Base-by-base conservation (phyloP, 2,888 invertebrate species). In the Caenorhabditis plicata region DNA sequence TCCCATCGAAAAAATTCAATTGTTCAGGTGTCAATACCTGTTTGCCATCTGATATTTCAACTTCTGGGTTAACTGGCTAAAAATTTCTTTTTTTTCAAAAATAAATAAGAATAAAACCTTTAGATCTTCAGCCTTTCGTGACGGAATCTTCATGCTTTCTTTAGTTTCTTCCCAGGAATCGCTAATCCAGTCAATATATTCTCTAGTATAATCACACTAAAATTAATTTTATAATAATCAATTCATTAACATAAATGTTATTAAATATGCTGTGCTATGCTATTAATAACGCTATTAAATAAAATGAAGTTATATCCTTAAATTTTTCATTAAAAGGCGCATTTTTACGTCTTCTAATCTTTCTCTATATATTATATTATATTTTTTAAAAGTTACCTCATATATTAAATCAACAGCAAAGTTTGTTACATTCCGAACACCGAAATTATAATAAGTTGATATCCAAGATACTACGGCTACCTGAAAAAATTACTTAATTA, bases 1-100 rank as follows among this genome's bases (percentile, higher is more conserved):
- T 68, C 39, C 78, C 78, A 57, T 78, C 79, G 45, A 79, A 79
- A 5, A 78, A 68, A 7, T 68, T 55, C 22, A 78, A 54, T 52
- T 78, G 79, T 43, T 78, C 79, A 3, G 57, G 51, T 5, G 77
- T 75, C 38, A 78, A 62, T 13, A 78, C 60, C 17, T 70, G 58
- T 32, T 68, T 49, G 27, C 62, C 66, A 31, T 55, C 58, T 0
- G 47, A 56, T 3, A 64, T 62, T 19, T 58, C 44, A 3, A 68
- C 63, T 50, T 55, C 61, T 4, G 61, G 57, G 8, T 57, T 50
- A 3, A 63, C 49, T 9, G 49, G 43, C 65, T 64, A 36, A 29
- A 53, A 44, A 17, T 23, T 20, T n/a, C 33, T 22, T 40, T 23
- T 32, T 23, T 8, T 9, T 9, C 46, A 9, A 17, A 15, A 7